Evolutionary conservation across 1,140 invertebrate genomes (phyloP), one percentile per base, ranked within the genome.

Genomic region (Drosophila truncata): DNA sequence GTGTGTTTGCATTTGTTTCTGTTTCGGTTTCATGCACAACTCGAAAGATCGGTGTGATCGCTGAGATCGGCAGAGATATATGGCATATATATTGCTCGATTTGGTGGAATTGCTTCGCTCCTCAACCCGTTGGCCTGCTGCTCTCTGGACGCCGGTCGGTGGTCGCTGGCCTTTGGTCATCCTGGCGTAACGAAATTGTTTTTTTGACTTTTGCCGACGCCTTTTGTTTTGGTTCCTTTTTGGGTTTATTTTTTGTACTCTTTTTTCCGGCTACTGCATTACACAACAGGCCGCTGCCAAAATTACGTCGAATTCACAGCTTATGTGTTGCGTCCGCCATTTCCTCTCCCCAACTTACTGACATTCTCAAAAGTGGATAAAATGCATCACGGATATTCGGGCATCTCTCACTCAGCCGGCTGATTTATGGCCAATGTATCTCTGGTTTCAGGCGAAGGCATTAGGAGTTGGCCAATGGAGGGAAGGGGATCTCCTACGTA

Each of bases 171-270:
- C 76, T 80, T 80, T 60, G 77, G 55, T 80, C 67, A 78, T 25
- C 61, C 76, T 62, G 66, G 55, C 69, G 77, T 59, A 72, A 47
- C 77, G 74, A 79, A 79, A 72, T 71, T 67, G 65, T 63, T 64
- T 78, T 78, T 78, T 78, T 78, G 65, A 78, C 76, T 78, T 63
- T 78, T 78, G 76, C 76, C 76, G 75, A 69, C 75, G 50, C 41
- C 31, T 39, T 39, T 23, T 14, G 20, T 54, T 52, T 54, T 60
- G 10, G 27, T 18, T 50, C 29, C 5, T 50, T 33, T 16, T 27
- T 49, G 58, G 27, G 27, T 29, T 29, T 29, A 29, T 52, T 69
- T 20, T 20, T 27, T 47, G 11, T 50, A 29, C 10, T 49, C 27
- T 16, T 16, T 27, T 47, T 50, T 46, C 46, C 49, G 63, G 76